Evolutionary conservation across 2,888 invertebrate species (phyloP), one percentile per base, ranked within the genome.

Genomic region (Stenodema calcarata): DNA sequence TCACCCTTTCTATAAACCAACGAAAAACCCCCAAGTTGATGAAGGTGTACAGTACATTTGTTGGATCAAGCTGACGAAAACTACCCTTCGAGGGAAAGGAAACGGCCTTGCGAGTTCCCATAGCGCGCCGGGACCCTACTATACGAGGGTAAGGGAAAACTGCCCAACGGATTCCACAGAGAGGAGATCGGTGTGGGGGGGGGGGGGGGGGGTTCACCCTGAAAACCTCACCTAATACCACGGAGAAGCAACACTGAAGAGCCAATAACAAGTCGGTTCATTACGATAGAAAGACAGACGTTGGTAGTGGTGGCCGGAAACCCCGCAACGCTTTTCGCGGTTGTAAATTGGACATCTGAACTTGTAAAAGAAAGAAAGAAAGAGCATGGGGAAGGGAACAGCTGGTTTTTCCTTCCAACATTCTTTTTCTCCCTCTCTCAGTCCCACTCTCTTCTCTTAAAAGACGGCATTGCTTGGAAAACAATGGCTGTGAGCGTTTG

Each of bases 181-280:
- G 27, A 0, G 16, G 70, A 76, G 16, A 41, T 35, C 7, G 7
- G 35, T 2, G 35, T 35, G 35, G 35, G 35, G 35, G 7, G 35
- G n/a, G n/a, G n/a, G 75, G 28, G 35, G 30, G 12, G 28, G 28
- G 23, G 30, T 14, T 14, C 27, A 14, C 27, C 35, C 75, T 18
- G 41, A 76, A 76, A 76, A 76, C 75, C 75, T 41, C 35, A 50
- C 41, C 41, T 41, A 76, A 76, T 76, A 35, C 75, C 75, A 76
- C n/a, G 70, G 27, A 70, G 75, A 76, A 76, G 30, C 75, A 76
- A 76, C 75, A 76, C 75, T 41, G 81, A 81, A 81, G 81, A 81
- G 81, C 81, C 81, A 81, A 81, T 81, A 81, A 81, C 81, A 81
- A 50, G 81, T 81, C 81, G 27, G 81, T 81, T 81, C 81, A 81